Evolutionary conservation across 1,140 invertebrate genomes (phyloP), one percentile per base, ranked within the genome.

Genomic region (Phymastichus coffea): DNA sequence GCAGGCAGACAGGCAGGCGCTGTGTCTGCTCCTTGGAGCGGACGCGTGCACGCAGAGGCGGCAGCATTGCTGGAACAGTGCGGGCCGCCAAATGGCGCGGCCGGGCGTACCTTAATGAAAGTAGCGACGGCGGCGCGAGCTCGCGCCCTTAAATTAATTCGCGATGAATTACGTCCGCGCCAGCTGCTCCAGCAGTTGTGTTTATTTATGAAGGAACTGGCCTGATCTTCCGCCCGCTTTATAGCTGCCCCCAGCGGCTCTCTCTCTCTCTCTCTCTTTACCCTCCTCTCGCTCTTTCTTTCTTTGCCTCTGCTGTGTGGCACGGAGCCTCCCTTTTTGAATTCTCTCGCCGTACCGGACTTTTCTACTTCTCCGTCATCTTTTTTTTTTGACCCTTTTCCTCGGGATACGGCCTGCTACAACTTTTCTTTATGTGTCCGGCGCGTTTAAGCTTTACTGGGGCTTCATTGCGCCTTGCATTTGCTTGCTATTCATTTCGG

Each of bases 131-230:
- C 28, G 49, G 56, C 20, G 51, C 51, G 49, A 55, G 15, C 28
- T 33, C 28, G 12, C 6, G 63, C 76, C 75, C 77, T 80, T 79
- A 80, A 80, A 80, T 80, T 80, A 80, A 80, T 80, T 80, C 76
- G 70, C 77, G 75, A 79, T 78, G 78, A 80, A 80, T 79, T 78
- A 80, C 78, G 78, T 75, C 76, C 66, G 74, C 75, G 67, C 77
- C 78, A 79, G 75, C 73, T 79, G 78, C 74, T 73, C 68, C 67
- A 71, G 73, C 72, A 78, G 76, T 78, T 79, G 77, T 78, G 76
- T 78, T 80, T 80, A 78, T 78, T 80, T 79, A 79, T 79, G 76
- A 75, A 77, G 71, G 71, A 78, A 75, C 68, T 71, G 69, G 73
- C 54, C 60, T 47, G 68, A 76, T 76, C 73, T 75, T 72, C 73